phyloP scores from a whole-genome alignment of 2,888 invertebrate species.

The Psylliodes chrysocephalus region DNA sequence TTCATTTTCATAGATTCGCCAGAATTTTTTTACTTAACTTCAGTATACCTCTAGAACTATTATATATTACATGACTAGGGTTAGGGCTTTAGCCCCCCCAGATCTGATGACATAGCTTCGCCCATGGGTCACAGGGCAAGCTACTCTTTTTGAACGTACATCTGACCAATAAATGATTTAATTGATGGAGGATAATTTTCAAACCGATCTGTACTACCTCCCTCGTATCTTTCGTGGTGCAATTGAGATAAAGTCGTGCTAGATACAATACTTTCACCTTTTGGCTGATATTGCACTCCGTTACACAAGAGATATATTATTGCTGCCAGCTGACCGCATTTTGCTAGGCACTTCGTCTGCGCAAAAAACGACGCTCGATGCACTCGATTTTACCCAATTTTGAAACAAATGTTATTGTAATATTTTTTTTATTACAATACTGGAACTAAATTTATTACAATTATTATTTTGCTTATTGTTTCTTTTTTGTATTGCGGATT shows the following conservation, averaged over 20 bases:
- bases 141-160: too few species aligned
- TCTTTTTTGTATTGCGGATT: not conserved
- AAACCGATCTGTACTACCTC: not conserved
- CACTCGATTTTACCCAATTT: constrained; percentile 4
- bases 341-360: constrained; percentile 24
- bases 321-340: constrained; percentile 34
- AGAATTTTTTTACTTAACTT: too few species aligned
- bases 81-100: too few species aligned
- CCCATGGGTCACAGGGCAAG: too few species aligned
- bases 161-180: too few species aligned
- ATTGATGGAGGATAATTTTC: too few species aligned
- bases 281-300: constrained; percentile 40
- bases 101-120: too few species aligned
- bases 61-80: too few species aligned
- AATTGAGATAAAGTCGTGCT: constrained; percentile 47
- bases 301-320: constrained; percentile 42
- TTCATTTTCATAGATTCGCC: too few species aligned
- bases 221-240: constrained; percentile 20
- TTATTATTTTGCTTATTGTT: not conserved
- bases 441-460: constrained; percentile 9
- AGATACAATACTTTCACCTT: constrained; percentile 49
- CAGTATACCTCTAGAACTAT: too few species aligned
- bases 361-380: constrained; percentile 23
- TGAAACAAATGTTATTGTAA: constrained; percentile 7
- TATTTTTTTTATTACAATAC: not conserved